phyloP scores from a whole-genome alignment of 2,113 vertebrate genomes.

The Hepsetus odoe region DNA sequence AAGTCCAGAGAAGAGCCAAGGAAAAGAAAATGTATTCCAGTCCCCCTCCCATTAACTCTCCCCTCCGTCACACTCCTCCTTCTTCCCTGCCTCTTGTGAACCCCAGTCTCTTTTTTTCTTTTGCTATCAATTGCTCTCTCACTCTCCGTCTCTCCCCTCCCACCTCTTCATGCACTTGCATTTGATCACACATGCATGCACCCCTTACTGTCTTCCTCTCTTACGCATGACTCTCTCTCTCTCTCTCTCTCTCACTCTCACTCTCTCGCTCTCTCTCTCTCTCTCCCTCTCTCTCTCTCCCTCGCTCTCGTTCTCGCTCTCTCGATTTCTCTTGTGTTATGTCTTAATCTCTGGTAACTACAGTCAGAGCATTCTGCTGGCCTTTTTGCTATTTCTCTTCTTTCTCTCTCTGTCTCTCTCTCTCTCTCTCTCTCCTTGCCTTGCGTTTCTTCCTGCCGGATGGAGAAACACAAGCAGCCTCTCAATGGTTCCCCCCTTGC shows the following conservation, averaged over 20 bases:
- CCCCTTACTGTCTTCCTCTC: slow-evolving; percentile 53
- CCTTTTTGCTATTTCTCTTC: slow-evolving; percentile 41
- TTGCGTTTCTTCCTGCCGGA: slow-evolving; percentile 49
- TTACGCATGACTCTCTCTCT: slow-evolving; percentile 63
- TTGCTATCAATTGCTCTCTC: slow-evolving; percentile 51
- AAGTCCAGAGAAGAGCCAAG: slow-evolving; percentile 52
- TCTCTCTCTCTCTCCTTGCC: slow-evolving; percentile 28
- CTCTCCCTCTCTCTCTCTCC: slow-evolving; percentile 57
- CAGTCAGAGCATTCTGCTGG: slow-evolving; percentile 56
- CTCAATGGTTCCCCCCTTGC: slow-evolving; percentile 47
- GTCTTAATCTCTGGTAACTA: slow-evolving; percentile 58
- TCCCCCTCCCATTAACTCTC: slow-evolving; percentile 67
- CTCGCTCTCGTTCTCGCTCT: slow-evolving; percentile 50
- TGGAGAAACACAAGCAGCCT: slow-evolving; percentile 48
- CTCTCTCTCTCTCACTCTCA: slow-evolving; percentile 43
- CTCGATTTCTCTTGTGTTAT: slow-evolving; percentile 58
- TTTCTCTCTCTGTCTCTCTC: slow-evolving; percentile 26
- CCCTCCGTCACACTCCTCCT: slow-evolving; percentile 71
- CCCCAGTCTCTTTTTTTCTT: slow-evolving; percentile 45
- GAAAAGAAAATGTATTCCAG: slow-evolving; percentile 65
- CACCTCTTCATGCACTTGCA: slow-evolving; percentile 58
- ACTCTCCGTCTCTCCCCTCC: slow-evolving; percentile 58
- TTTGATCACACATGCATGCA: slow-evolving; percentile 43
- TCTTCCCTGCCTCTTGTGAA: slow-evolving; percentile 66
- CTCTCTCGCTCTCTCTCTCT: slow-evolving; percentile 44